A percentile compares a stretch with the other conserved stretches of the same genome.
Evolutionary conservation across 2,113 vertebrate species (phyloP).

Genomic region (Strix aluco): DNA sequence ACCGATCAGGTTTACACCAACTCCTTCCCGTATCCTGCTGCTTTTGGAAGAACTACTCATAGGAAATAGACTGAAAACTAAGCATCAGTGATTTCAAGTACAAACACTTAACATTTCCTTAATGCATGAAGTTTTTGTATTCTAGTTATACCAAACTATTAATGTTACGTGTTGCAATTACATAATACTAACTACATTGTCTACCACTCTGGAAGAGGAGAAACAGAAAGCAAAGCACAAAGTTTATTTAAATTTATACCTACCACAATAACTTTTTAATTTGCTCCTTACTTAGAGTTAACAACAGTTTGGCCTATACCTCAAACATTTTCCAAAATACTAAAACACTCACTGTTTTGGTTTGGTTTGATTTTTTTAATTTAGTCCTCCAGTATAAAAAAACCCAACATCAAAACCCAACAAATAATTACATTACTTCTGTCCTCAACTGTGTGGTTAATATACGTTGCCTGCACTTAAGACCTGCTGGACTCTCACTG

Average conservation of each 20-base stretch:
- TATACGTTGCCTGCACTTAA: not conserved
- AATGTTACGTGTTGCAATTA: not conserved
- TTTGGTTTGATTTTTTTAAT: not conserved
- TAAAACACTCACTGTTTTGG: not conserved
- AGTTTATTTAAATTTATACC: not conserved
- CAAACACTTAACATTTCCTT: not conserved
- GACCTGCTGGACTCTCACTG: not conserved
- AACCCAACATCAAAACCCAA: not conserved
- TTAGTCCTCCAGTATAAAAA: not conserved
- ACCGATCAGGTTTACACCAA: not conserved
- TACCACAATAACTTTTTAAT: not conserved
- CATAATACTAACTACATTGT: not conserved
- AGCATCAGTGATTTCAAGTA: not conserved
- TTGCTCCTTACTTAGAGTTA: not conserved
- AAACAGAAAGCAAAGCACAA: not conserved
- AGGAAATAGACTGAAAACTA: not conserved
- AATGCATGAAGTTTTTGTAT: not conserved
- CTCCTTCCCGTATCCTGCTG: not conserved
- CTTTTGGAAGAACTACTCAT: not conserved
- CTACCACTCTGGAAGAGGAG: not conserved
- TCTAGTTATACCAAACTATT: not conserved
- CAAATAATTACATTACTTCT: not conserved
- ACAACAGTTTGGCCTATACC: not conserved
- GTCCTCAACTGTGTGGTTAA: not conserved
- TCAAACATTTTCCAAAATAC: not conserved